These are phyloP conservation scores for Periparus ater DNA, from an alignment of 2,797 vertebrate genomes.

Conservation along the genomic window DNA sequence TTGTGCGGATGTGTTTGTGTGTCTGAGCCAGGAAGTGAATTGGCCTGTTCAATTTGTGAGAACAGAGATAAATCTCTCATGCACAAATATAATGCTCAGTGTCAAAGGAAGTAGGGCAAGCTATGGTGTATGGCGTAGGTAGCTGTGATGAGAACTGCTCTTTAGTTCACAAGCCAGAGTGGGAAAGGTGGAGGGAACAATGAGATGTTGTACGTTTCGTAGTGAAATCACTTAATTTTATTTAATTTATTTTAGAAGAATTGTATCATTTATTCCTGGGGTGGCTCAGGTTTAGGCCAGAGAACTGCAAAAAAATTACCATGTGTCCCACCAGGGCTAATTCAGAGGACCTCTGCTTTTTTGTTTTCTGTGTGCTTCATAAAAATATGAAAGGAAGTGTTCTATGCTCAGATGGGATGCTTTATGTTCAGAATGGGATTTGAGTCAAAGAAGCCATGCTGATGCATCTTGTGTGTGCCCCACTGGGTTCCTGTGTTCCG, in stretches of 20 bases:
- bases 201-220: background rate
- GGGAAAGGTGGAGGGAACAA: background rate
- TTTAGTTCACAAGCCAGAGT: background rate
- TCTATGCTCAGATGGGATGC: background rate
- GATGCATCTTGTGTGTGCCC: background rate
- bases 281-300: background rate
- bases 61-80: slow-evolving; percentile 1
- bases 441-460: slow-evolving; percentile 27
- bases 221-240: background rate
- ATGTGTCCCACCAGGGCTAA: background rate
- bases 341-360: background rate
- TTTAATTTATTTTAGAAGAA: background rate
- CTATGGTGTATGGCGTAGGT: background rate
- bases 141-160: background rate
- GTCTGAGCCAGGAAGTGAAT: slow-evolving; percentile 29
- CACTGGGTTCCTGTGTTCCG: background rate
- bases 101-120: slow-evolving; percentile 18
- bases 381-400: slow-evolving; percentile 29
- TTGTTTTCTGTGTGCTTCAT: background rate
- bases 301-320: background rate
- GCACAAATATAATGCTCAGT: background rate
- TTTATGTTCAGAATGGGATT: slow-evolving; percentile 23
- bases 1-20: background rate
- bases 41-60: slow-evolving; percentile 20
- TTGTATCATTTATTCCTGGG: background rate